Base-by-base conservation (phyloP, 2,888 invertebrate genomes). In the Leptopterna dolabrata region DNA sequence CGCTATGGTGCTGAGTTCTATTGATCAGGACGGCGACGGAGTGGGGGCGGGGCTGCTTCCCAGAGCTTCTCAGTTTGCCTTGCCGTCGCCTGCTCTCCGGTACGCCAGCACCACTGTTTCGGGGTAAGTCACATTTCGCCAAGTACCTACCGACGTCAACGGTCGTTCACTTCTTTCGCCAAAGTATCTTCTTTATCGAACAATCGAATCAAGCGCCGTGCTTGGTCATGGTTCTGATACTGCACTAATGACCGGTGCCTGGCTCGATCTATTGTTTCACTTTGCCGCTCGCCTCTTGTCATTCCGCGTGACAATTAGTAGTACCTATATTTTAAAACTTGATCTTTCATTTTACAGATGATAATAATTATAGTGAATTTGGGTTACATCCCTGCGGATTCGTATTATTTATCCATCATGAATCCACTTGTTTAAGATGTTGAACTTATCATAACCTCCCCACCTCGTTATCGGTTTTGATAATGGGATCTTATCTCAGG, bases 91-190 rank as follows among this genome's bases (percentile, higher is more conserved):
- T 13, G 30, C 71, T 71, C 71, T 24, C 71, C 9, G 19, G 29
- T 29, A 24, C 30, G 11, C 29, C 30, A 13, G 19, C 71, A 27
- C 29, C 27, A 71, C 71, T 3, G 13, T n/a, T 9, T 11, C 19
- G 30, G 29, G 71, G 71, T 71, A 71, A 71, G 71, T 71, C 71
- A 30, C 71, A 30, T 29, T 71, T 71, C 71, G 71, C 71, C n/a
- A n/a, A n/a, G n/a, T 24, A 9, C 16, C 24, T 71, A 27, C 71
- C 71, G 71, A 27, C 71, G 24, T 11, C 16, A 27, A 16, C 71
- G 71, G 71, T 71, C 71, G 30, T 51, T 51, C 51, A 51, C 51
- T 13, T 16, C 51, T 51, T 9, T 16, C 51, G 51, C n/a, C 14
- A 13, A 3, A 16, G 7, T 13, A 13, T 51, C 3, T 13, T 16